A percentile compares a stretch with the other conserved stretches of the same genome.
Conservation (phyloP, 2,888 invertebrate genomes). For the Ophion obscuratus region DNA sequence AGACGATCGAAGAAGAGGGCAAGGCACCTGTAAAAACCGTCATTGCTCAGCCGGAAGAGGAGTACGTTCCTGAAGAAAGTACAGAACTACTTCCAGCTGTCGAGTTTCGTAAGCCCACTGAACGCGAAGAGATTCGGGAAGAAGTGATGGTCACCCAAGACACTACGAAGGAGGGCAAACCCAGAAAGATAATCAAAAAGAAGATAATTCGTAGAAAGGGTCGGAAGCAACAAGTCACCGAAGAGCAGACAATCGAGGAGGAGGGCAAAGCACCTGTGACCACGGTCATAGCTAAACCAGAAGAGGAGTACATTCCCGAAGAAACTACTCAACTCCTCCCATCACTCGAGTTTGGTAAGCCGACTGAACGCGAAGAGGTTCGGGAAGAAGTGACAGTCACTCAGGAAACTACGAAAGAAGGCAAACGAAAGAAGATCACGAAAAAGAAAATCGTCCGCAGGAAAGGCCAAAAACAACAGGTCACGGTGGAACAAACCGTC, state of each 20-base stretch:
- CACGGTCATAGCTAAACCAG: conserved; percentile 76
- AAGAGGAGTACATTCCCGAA: conserved; percentile 57
- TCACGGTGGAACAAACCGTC: conserved; percentile 82
- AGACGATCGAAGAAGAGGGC: conserved; percentile 82
- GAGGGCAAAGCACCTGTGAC: conserved; percentile 81
- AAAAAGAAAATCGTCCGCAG: conserved; percentile 82
- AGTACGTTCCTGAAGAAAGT: conserved; percentile 55
- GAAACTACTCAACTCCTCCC: conserved; percentile 52
- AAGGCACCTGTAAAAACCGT: conserved; percentile 81
- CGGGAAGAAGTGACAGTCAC: conserved; percentile 71
- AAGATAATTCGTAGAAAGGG: conserved; percentile 76
- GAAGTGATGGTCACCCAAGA: conserved; percentile 78
- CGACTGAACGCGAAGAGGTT: conserved; percentile 73
- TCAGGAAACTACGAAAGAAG: conserved; percentile 72
- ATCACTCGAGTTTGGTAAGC: conserved; percentile 40
- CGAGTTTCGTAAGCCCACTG: conserved; percentile 27
- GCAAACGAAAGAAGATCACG: conserved; percentile 74
- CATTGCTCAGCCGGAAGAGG: conserved; percentile 74
- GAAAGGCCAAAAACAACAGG: conserved; percentile 82
- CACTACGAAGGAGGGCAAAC: conserved; percentile 80
- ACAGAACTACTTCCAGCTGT: conserved; percentile 33
- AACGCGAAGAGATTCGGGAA: conserved; percentile 70
- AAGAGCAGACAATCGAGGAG: conserved; percentile 84
- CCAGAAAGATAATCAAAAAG: conserved; percentile 76
- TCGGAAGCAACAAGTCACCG: conserved; percentile 79